phyloP scores from a whole-genome alignment of 1,140 invertebrate genomes.

The Micrasema longulum region DNA sequence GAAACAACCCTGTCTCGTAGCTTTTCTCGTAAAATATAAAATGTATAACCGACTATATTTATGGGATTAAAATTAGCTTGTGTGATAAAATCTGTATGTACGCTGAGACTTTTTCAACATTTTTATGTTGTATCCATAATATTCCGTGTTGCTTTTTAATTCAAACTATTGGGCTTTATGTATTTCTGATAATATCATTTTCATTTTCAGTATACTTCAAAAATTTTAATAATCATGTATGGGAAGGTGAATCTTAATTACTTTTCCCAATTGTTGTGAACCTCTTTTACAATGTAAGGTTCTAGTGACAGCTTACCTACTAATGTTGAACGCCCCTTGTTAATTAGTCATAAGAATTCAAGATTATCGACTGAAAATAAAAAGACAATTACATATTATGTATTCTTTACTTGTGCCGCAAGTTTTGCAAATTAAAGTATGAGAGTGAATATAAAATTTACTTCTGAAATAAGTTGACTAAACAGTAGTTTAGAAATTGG shows the following conservation, averaged over 20 bases:
- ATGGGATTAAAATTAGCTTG: conserved; percentile 39
- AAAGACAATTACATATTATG: too few species aligned
- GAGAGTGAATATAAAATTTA: too few species aligned
- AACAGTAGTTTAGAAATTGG: not conserved
- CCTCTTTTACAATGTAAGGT: too few species aligned
- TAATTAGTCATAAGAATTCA: too few species aligned
- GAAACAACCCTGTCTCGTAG: conserved; percentile 35
- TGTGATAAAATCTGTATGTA: conserved; percentile 32
- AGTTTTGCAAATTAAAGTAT: too few species aligned
- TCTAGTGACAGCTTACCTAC: too few species aligned
- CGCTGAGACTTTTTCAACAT: conserved; percentile 18
- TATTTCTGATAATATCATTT: not conserved
- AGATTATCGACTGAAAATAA: too few species aligned
- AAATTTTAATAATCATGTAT: conserved; percentile 3
- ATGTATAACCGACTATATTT: conserved; percentile 35
- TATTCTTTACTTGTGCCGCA: too few species aligned
- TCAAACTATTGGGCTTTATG: conserved; percentile 2
- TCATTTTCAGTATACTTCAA: not conserved
- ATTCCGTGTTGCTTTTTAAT: not conserved
- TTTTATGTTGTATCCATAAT: not conserved
- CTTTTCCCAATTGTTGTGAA: too few species aligned
- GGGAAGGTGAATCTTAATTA: not conserved
- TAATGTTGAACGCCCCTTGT: too few species aligned
- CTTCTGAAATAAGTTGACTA: not conserved
- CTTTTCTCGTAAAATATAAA: conserved; percentile 9